Base-by-base conservation (phyloP, 2,797 vertebrate genomes). In the Euthynnus affinis region DNA sequence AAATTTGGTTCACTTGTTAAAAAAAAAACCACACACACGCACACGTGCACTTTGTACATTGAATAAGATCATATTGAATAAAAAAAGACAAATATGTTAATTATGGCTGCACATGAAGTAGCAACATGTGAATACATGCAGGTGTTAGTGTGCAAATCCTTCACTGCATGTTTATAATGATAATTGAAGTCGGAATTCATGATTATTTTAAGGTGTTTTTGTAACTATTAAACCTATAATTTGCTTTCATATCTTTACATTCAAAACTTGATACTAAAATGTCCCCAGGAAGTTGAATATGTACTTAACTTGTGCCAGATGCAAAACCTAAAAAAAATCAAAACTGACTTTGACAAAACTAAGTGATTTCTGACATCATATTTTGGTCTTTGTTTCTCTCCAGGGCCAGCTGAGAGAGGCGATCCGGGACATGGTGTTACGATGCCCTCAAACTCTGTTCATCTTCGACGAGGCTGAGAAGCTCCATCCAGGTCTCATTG, bases 401-500 rank as follows among this genome's bases (percentile, higher is more conserved):
- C 55, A 99, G 98, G 95, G 93, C 60, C 96, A 96, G 91, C 93
- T 99, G 51, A 91, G 84, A 60, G 95, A 94, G 74, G 96, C 96
- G 25, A 94, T 99, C 62, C 87, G 92, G 0, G 94, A 96, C 91
- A 95, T 94, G 7, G 93, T 96, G 65, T 86, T 94, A 69, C 94
- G 88, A 61, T 99, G 98, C 86, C 81, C 85, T 14, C 98, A 98
- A 93, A 94, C 96, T 23, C 93, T 98, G 71, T 97, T 99, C 85
- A 95, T 99, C 89, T 99, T 99, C 0, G 98, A 99, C 0, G 98
- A 99, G 81, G 97, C 97, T 0, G 98, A 99, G 91, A 99, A 99
- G 88, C 95, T 99, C 72, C 97, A 98, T n/a, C 94, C 94, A 0
- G 94, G 89, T 40, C 96, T 99, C 71, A 96, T 99, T 48, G 96